Evolutionary conservation across 2,797 vertebrate genomes (phyloP).

Genomic region (Sorex maritimensis): DNA sequence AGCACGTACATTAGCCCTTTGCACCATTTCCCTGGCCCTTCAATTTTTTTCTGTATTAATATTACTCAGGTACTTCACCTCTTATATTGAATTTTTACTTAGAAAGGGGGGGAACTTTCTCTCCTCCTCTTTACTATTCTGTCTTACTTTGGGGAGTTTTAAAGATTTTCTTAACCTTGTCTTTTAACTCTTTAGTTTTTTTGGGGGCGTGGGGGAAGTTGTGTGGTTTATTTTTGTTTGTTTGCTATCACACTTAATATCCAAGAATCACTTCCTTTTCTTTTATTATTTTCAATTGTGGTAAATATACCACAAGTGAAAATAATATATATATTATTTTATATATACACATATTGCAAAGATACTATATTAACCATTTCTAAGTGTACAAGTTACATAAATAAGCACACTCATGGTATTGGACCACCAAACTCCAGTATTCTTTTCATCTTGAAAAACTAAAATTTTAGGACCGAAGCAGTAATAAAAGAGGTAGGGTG

Average conservation of each 20-base stretch:
- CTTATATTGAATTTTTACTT: neutral
- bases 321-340: too few relatives aligned
- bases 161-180: neutral
- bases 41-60: conserved; percentile 1
- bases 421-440: neutral
- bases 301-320: neutral
- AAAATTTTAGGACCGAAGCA: neutral
- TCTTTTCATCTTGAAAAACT: neutral
- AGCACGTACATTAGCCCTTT: neutral
- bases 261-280: neutral
- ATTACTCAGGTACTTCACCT: neutral
- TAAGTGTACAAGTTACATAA: neutral
- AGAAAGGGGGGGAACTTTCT: neutral
- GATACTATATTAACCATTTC: neutral
- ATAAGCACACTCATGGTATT: neutral
- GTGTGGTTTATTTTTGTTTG: neutral
- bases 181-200: neutral
- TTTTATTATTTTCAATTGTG: neutral
- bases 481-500: too few relatives aligned
- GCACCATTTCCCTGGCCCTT: neutral
- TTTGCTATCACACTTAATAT: conserved; percentile 20
- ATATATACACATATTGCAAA: neutral
- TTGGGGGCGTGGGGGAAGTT: too few relatives aligned
- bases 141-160: conserved; percentile 42
- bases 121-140: neutral